phyloP scores from a whole-genome alignment of 35 echinoderm and acorn worm species.

The Nesometra sesokonis region DNA sequence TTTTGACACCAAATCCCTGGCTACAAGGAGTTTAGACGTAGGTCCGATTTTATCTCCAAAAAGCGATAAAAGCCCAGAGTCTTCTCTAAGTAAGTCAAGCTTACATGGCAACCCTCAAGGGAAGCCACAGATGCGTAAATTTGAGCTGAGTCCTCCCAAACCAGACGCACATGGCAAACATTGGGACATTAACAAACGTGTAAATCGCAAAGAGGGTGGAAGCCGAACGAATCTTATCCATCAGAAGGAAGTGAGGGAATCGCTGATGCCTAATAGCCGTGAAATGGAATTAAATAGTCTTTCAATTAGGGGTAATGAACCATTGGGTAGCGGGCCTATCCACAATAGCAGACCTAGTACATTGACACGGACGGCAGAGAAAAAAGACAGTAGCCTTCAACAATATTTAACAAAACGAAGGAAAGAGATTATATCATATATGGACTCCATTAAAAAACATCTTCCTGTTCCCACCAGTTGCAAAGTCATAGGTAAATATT shows the following conservation, averaged over 20 bases:
- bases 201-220: background rate
- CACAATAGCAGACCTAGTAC: background rate
- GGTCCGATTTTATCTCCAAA: background rate
- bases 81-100: background rate
- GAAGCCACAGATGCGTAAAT: background rate
- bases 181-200: background rate
- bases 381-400: slow-evolving; percentile 85
- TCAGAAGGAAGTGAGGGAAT: slow-evolving; percentile 1
- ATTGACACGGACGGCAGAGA: slow-evolving; percentile 17
- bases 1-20: background rate
- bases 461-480: slow-evolving; percentile 86
- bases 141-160: background rate
- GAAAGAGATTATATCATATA: slow-evolving; percentile 85
- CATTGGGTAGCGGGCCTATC: background rate
- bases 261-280: background rate
- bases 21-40: background rate
- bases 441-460: slow-evolving; percentile 79
- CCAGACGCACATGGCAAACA: background rate
- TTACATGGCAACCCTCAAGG: background rate
- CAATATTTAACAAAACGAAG: slow-evolving; percentile 75
- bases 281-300: slow-evolving; percentile 5
- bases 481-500: slow-evolving; percentile 60
- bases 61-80: background rate
- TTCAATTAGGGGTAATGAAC: slow-evolving; percentile 7
- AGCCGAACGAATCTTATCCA: background rate